These are phyloP conservation scores for Gari tellinella DNA, from an alignment of 2,888 invertebrate species.

Conservation along the genomic window DNA sequence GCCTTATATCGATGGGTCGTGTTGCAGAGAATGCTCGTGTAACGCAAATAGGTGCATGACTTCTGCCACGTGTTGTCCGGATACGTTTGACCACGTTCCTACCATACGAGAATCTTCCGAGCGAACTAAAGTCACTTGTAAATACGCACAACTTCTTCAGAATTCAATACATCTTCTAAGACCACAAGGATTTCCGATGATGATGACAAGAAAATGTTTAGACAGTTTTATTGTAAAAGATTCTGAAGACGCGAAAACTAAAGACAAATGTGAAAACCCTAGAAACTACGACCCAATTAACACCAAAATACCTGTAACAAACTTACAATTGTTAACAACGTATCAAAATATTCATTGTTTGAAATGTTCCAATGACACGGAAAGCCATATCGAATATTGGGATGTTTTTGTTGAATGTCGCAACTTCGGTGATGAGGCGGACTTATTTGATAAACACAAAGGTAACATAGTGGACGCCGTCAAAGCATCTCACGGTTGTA, in stretches of 20 bases:
- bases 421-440: background rate
- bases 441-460: background rate
- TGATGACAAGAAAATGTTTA: too few relatives aligned
- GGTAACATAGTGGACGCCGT: constrained; percentile 2
- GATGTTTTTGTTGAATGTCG: background rate
- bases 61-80: constrained; percentile 3
- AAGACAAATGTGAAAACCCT: constrained; percentile 7
- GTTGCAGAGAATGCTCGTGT: constrained; percentile 3
- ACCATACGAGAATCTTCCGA: background rate
- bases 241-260: background rate
- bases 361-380: background rate
- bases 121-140: background rate
- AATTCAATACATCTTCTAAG: too few relatives aligned
- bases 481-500: background rate
- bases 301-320: background rate
- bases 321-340: background rate
- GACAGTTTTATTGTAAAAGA: too few relatives aligned
- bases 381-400: background rate
- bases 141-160: too few relatives aligned
- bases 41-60: background rate
- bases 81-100: constrained; percentile 1
- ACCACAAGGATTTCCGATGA: too few relatives aligned
- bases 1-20: background rate
- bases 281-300: background rate
- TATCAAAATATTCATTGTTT: background rate